A percentile compares a stretch with the other conserved stretches of the same genome.
Evolutionary conservation across 2,113 vertebrate species (phyloP).

Genomic region (Heterotis niloticus): DNA sequence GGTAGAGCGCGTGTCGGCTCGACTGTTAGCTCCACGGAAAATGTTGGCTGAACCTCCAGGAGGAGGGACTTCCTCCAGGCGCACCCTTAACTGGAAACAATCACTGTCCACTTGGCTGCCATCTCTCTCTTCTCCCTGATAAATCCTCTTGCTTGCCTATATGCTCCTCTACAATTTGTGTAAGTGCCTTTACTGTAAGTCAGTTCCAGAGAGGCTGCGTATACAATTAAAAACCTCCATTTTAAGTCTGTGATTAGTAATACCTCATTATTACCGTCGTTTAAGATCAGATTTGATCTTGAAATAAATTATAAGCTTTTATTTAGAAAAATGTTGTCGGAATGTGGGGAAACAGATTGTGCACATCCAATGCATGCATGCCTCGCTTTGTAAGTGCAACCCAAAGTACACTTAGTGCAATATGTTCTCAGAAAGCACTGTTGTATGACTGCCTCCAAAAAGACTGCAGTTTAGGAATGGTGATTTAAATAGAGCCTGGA

Average conservation of each 20-base stretch:
- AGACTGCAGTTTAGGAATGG: background rate
- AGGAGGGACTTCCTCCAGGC: background rate
- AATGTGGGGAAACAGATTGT: too few species aligned
- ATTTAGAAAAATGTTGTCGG: background rate
- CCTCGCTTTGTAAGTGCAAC: too few species aligned
- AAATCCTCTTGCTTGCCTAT: too few species aligned
- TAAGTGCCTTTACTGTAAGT: background rate
- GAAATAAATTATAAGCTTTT: background rate
- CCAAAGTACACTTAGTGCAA: background rate
- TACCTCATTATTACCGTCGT: background rate
- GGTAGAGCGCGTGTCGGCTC: background rate
- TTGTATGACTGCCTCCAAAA: background rate
- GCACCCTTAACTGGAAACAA: background rate
- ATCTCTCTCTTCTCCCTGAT: background rate
- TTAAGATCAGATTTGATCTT: background rate
- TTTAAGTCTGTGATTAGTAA: background rate
- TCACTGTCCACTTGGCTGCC: background rate
- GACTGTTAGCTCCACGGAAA: background rate
- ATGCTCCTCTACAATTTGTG: background rate
- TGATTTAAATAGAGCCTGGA: background rate
- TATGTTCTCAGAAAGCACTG: background rate
- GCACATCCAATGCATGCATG: too few species aligned
- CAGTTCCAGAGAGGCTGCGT: background rate
- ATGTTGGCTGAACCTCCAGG: background rate
- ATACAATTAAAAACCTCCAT: background rate